Evolutionary conservation across 2,888 invertebrate species (phyloP).

Genomic region (Dryomyza anilis): DNA sequence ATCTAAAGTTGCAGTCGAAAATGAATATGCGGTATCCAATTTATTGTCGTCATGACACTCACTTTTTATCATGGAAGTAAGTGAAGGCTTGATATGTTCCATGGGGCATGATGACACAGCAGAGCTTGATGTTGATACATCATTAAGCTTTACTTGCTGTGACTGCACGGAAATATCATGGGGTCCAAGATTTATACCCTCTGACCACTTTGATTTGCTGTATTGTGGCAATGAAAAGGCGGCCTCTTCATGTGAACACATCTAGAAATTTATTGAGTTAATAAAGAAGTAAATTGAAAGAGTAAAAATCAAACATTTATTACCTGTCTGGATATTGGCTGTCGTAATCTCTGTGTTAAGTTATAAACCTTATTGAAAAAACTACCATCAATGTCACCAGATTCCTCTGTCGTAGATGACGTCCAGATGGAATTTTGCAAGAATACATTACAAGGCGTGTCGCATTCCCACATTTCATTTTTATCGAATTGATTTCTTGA

Average conservation of each 20-base stretch:
- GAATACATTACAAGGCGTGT: slow-evolving; percentile 60
- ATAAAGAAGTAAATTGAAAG: not conserved
- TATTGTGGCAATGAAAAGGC: slow-evolving; percentile 36
- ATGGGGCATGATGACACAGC: slow-evolving; percentile 3
- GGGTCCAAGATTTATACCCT: slow-evolving; percentile 48
- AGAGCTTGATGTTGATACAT: slow-evolving; percentile 3
- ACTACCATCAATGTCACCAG: slow-evolving; percentile 49
- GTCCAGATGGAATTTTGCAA: slow-evolving; percentile 66
- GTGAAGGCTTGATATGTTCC: not conserved
- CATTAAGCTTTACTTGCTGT: slow-evolving; percentile 14
- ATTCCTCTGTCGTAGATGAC: too few species aligned
- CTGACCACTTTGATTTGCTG: slow-evolving; percentile 50
- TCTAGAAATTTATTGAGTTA: not conserved
- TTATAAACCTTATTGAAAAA: slow-evolving; percentile 48
- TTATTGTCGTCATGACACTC: not conserved
- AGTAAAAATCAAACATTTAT: slow-evolving; percentile 5
- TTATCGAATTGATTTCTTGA: slow-evolving; percentile 25
- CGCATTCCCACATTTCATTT: slow-evolving; percentile 31
- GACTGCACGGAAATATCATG: not conserved
- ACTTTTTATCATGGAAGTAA: not conserved
- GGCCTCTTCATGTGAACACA: too few species aligned
- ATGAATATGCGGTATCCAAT: slow-evolving; percentile 25
- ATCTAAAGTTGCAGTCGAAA: slow-evolving; percentile 23
- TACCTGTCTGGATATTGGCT: slow-evolving; percentile 32
- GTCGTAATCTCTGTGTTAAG: slow-evolving; percentile 38